Percentiles rank a stretch among this genome's conserved stretches.
phyloP scores from a whole-genome alignment of 1,140 invertebrate species.

The Hestina assimilis region DNA sequence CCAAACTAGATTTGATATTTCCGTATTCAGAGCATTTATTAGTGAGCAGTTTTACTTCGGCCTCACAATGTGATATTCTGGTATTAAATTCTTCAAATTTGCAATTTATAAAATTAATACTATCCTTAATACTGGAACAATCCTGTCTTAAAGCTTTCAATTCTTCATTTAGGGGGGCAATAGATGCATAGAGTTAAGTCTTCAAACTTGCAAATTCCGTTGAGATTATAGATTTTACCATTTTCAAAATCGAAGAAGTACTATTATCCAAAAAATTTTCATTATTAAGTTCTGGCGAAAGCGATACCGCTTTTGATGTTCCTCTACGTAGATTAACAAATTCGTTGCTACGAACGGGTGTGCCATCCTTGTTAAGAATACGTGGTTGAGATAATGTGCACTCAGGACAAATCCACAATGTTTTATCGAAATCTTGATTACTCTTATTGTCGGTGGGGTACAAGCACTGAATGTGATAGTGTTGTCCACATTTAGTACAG shows the following conservation, averaged over 20 bases:
- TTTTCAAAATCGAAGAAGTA: neutral
- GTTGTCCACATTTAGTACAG: too few relatives aligned
- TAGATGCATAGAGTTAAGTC: neutral
- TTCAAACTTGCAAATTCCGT: neutral
- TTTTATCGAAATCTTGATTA: neutral
- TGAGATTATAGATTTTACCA: neutral
- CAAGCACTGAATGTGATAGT: neutral
- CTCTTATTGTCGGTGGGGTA: neutral
- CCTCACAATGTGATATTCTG: neutral
- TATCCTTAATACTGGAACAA: neutral
- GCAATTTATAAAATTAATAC: neutral
- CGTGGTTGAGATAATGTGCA: neutral
- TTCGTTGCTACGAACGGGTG: neutral
- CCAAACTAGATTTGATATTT: neutral
- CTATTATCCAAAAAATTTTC: neutral
- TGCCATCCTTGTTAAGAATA: neutral
- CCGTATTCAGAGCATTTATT: neutral
- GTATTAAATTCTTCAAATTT: constrained; percentile 5
- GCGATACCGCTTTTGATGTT: too few relatives aligned
- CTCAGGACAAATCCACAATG: neutral
- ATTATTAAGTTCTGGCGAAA: neutral
- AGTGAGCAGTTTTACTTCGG: neutral
- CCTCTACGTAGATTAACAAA: neutral
- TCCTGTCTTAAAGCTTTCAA: neutral
- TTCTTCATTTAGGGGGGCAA: neutral